These are phyloP conservation scores for Antheraea mylitta DNA, from an alignment of 1,140 invertebrate genomes.

Conservation along the genomic window DNA sequence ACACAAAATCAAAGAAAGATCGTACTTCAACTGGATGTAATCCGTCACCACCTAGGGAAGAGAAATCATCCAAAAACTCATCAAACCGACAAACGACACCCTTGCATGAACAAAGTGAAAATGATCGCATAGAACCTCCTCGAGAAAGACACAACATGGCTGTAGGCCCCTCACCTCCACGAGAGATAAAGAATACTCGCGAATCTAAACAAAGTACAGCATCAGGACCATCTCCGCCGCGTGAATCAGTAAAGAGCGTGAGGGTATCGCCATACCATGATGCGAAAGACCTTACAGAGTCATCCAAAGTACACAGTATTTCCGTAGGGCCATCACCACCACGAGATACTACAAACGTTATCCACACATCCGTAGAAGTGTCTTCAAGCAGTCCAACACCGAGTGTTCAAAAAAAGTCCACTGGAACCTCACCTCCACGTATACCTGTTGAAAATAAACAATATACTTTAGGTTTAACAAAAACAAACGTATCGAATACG, in stretches of 20 bases:
- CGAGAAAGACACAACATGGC: conserved; percentile 50
- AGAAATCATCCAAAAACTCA: conserved; percentile 33
- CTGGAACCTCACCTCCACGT: conserved; percentile 50
- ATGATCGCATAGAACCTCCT: conserved; percentile 19
- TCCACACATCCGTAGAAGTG: neutral
- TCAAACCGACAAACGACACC: conserved; percentile 46
- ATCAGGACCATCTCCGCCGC: conserved; percentile 27
- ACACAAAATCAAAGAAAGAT: conserved; percentile 39
- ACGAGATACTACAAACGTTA: conserved; percentile 32
- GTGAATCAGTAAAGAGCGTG: conserved; percentile 21
- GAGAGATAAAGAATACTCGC: conserved; percentile 30
- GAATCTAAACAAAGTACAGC: conserved; percentile 23
- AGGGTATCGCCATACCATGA: conserved; percentile 31
- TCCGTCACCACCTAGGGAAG: conserved; percentile 77
- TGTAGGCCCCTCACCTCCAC: conserved; percentile 66
- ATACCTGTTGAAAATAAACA: conserved; percentile 28
- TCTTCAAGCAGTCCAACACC: conserved; percentile 9
- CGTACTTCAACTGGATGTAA: conserved; percentile 80
- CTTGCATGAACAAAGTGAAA: conserved; percentile 33
- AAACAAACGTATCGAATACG: conserved; percentile 71
- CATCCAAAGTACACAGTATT: conserved; percentile 44
- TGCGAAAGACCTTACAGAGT: conserved; percentile 18
- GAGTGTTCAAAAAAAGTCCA: conserved; percentile 56
- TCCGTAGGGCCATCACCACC: conserved; percentile 64
- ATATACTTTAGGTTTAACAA: conserved; percentile 40